These are phyloP conservation scores for Parthenolecanium corni DNA, from an alignment of 2,888 invertebrate species.

Conservation along the genomic window DNA sequence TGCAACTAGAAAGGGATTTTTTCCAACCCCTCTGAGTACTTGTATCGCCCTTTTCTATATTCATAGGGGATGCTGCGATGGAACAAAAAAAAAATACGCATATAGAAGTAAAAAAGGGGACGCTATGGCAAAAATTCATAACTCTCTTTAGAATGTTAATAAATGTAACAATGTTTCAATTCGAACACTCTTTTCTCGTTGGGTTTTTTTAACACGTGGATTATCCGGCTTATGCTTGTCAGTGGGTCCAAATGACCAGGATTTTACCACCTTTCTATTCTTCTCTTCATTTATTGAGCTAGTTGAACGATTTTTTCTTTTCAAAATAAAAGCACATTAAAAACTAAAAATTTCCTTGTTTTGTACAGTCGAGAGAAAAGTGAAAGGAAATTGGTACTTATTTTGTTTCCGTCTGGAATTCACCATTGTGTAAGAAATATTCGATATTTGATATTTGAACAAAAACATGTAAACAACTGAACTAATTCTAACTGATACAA, in stretches of 20 bases:
- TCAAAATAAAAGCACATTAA: no score
- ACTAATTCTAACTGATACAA: no score
- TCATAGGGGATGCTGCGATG: constrained; percentile 7
- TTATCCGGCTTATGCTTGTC: constrained; percentile 21
- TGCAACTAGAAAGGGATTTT: no score
- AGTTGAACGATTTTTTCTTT: no score
- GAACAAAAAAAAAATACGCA: neutral
- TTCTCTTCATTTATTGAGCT: neutral
- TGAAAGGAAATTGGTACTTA: no score
- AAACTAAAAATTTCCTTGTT: no score
- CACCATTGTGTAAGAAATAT: no score
- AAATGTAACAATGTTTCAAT: constrained; percentile 24
- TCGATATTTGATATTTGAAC: no score
- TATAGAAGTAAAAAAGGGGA: neutral
- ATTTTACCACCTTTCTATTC: constrained; percentile 2
- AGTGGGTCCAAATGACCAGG: constrained; percentile 5
- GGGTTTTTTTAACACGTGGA: constrained; percentile 20
- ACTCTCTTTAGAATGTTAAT: constrained; percentile 20
- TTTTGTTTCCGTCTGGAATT: no score
- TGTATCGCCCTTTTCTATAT: constrained; percentile 10
- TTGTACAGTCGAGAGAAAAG: no score
- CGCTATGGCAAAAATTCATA: constrained; percentile 10
- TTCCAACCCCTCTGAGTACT: constrained; percentile 6
- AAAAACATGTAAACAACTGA: no score
- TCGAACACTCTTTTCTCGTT: neutral